These are phyloP conservation scores for Zelostemma sp. DNA, from an alignment of 1,140 invertebrate species.

Conservation along the genomic window DNA sequence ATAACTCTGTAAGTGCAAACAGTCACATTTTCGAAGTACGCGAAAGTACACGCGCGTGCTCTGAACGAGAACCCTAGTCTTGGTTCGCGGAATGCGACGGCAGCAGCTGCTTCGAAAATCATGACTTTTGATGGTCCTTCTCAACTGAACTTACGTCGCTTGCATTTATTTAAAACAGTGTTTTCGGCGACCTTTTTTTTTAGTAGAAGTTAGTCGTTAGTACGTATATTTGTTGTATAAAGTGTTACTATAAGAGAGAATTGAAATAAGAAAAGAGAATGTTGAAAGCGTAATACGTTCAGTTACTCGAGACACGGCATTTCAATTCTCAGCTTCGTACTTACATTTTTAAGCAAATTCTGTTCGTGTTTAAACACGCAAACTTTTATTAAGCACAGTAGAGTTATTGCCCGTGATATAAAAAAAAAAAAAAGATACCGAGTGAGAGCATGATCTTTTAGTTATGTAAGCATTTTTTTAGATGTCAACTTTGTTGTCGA, in stretches of 20 bases:
- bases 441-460: constrained; percentile 63
- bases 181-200: constrained; percentile 8
- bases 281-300: neutral
- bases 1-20: constrained; percentile 32
- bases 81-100: neutral
- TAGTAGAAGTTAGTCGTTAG: neutral
- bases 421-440: constrained; percentile 27
- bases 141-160: neutral
- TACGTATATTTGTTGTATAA: neutral
- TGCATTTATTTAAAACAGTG: constrained; percentile 5
- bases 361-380: neutral
- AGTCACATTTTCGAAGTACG: constrained; percentile 1
- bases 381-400: neutral
- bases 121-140: neutral
- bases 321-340: constrained; percentile 6
- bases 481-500: constrained; percentile 25
- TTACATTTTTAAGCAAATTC: constrained; percentile 4
- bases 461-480: constrained; percentile 41
- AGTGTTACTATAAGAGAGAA: neutral
- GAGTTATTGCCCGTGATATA: constrained; percentile 35
- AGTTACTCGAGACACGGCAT: neutral
- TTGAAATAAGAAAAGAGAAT: neutral
- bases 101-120: neutral
- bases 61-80: too few relatives aligned
- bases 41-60: too few relatives aligned